Evolutionary conservation across 2,888 invertebrate species (phyloP), one percentile per base, ranked within the genome.

Genomic region (Orthosia cruda): DNA sequence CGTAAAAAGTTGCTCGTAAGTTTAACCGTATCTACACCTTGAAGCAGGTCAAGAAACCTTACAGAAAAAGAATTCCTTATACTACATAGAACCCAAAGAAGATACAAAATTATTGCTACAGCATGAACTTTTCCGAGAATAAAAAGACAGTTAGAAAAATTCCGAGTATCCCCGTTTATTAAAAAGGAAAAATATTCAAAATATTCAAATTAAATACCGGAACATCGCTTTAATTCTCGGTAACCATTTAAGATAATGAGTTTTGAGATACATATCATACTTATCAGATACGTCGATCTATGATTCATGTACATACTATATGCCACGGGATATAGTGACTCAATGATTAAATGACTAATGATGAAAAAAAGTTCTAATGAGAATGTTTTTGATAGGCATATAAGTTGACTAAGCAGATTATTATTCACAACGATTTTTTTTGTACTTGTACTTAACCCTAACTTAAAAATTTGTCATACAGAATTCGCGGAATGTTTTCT

Each of bases 171-270:
- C n/a, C 4, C 5, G 49, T 18, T 50, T 45, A 1, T 13, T 26
- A 20, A 26, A 23, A 23, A 4, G 32, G 20, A 69, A 72, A 40
- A 40, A 49, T 57, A 74, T 50, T 58, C n/a, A n/a, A 68, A 74
- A 62, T 55, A 73, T 69, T 83, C 52, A 13, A 23, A 74, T 71
- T 58, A 65, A 80, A 80, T 68, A 62, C 63, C 73, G 66, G 67
- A 68, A 64, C 67, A 58, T 54, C 47, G 52, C 20, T 57, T 16
- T 66, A 58, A 55, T 81, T 81, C 85, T 61, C 5, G 0, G 58
- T 23, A 81, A 69, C 59, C 55, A 76, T 75, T 84, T 80, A 57
- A 61, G 71, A 84, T 80, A 84, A 84, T 81, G 80, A 80, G 61
- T 67, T 71, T 58, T 18, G 7, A 54, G 67, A 80, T 84, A 47